Evolutionary conservation across 2,797 vertebrate genomes (phyloP).

Genomic region (Myripristis jacobus): DNA sequence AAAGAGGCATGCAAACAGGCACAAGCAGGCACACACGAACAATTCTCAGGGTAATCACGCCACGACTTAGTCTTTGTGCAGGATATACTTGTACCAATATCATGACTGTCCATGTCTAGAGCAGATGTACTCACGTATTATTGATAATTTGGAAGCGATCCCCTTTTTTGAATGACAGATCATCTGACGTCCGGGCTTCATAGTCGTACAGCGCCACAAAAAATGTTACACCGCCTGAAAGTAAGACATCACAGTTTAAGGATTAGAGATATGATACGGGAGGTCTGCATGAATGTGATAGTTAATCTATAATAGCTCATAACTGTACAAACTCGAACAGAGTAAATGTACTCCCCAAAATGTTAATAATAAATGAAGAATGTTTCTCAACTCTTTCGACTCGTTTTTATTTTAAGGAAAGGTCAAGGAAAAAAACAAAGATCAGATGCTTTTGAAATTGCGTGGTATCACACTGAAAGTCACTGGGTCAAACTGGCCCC

Average conservation of each 20-base stretch:
- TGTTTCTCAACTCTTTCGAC: not conserved
- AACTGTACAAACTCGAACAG: not conserved
- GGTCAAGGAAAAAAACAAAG: slow-evolving; percentile 7
- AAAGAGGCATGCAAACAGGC: not conserved
- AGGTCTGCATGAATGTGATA: not conserved
- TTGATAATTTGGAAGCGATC: slow-evolving; percentile 99
- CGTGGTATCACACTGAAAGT: not conserved
- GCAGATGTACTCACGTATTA: slow-evolving; percentile 90
- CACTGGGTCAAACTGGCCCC: slow-evolving; percentile 13
- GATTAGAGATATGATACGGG: not conserved
- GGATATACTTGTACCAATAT: not conserved
- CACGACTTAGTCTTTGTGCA: not conserved
- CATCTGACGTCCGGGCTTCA: slow-evolving; percentile 96
- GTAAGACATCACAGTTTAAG: not conserved
- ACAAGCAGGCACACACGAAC: not conserved
- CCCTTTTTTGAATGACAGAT: slow-evolving; percentile 97
- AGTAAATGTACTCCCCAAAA: no score
- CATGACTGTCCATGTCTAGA: not conserved
- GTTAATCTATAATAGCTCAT: not conserved
- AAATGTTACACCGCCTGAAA: slow-evolving; percentile 92
- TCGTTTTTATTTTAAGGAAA: slow-evolving; percentile 21
- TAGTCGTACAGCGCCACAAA: slow-evolving; percentile 99
- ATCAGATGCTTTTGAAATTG: not conserved
- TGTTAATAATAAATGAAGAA: no score
- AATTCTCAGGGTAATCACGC: not conserved